These are phyloP conservation scores for Megaleporinus macrocephalus DNA, from an alignment of 2,113 vertebrate genomes.

Conservation along the genomic window DNA sequence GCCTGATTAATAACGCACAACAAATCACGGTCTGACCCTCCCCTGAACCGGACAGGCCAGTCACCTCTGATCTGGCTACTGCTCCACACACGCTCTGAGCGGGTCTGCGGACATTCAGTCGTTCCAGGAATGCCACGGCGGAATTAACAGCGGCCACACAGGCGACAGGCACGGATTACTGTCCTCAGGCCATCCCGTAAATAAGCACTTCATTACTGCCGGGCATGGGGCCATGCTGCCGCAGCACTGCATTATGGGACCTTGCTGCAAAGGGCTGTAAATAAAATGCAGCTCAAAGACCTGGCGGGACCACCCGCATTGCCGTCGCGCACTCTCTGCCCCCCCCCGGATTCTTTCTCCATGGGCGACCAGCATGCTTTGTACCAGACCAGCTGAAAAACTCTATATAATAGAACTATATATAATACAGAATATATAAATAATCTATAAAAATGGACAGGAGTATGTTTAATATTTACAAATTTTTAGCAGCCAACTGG, in stretches of 20 bases:
- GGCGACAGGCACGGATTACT: conserved; percentile 3
- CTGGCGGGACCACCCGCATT: conserved; percentile 3
- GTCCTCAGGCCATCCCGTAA: conserved; percentile 36
- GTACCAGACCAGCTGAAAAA: too few relatives aligned
- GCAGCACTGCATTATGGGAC: conserved; percentile 9
- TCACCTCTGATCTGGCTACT: background rate
- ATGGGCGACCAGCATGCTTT: background rate
- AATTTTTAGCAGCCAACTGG: too few relatives aligned
- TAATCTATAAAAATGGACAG: too few relatives aligned
- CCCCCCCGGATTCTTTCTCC: background rate
- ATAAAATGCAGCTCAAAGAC: background rate
- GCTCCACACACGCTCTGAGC: background rate
- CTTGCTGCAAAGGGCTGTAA: conserved; percentile 11
- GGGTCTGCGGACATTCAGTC: background rate
- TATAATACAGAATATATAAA: too few relatives aligned
- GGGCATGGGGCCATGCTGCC: conserved; percentile 10
- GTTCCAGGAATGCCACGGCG: conserved; percentile 1
- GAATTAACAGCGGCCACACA: conserved; percentile 18
- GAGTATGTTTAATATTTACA: too few relatives aligned
- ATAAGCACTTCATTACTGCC: conserved; percentile 24
- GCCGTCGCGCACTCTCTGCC: background rate
- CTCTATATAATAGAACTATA: too few relatives aligned
- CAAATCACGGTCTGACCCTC: background rate
- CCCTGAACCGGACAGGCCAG: background rate
- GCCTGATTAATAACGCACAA: background rate